phyloP scores from a whole-genome alignment of 2,113 vertebrate species.

The Crypturellus undulatus region DNA sequence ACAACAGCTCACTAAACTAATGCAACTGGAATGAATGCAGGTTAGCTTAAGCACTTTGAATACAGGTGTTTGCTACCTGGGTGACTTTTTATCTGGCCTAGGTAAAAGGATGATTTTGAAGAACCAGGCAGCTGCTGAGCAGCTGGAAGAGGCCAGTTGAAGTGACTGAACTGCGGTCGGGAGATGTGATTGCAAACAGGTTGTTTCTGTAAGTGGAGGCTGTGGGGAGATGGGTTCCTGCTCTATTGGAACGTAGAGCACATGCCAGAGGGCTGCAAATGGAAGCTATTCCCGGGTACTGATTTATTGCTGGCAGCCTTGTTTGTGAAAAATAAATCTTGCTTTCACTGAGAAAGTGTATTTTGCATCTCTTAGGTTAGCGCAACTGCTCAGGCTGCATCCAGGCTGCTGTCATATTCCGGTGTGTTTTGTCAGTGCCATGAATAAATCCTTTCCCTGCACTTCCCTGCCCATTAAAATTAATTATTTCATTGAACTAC shows the following conservation, averaged over 20 bases:
- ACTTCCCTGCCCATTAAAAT: neutral
- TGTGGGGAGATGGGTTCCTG: neutral
- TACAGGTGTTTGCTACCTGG: neutral
- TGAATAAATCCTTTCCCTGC: neutral
- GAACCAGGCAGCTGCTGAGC: neutral
- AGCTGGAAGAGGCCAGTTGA: neutral
- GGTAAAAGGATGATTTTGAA: neutral
- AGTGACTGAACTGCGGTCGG: neutral
- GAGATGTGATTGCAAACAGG: neutral
- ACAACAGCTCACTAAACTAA: neutral
- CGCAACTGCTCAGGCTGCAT: neutral
- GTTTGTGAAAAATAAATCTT: neutral
- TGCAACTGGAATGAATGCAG: neutral
- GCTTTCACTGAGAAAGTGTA: neutral
- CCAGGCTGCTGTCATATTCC: neutral
- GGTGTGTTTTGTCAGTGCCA: neutral
- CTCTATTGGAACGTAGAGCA: neutral
- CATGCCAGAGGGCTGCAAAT: neutral
- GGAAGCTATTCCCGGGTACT: neutral
- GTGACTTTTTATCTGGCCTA: neutral
- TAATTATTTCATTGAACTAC: neutral
- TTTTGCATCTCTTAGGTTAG: neutral
- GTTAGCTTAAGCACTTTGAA: neutral
- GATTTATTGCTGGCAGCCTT: neutral
- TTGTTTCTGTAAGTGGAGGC: neutral